Base-by-base conservation (phyloP, 2,888 invertebrate species). In the Orchesellides sinensis region DNA sequence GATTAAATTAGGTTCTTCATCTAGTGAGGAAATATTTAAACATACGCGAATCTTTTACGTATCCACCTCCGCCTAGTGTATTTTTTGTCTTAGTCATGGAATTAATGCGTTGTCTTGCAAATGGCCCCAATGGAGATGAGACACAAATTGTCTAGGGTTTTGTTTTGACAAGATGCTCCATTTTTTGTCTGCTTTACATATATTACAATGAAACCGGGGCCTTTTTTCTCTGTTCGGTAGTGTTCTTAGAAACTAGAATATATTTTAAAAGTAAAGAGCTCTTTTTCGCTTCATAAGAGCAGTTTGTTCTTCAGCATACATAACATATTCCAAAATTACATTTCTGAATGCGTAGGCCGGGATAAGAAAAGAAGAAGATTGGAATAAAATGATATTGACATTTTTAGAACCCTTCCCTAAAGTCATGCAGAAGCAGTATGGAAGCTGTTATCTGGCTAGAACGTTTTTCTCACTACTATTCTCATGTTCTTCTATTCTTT, bases 371-470 rank as follows among this genome's bases (percentile, higher is more conserved):
- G 56, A 74, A 23, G 21, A 40, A 19, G 65, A 66, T 54, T 54
- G 56, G 65, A 75, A 75, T 75, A 52, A 75, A 35, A 70, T 70
- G 77, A 77, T 45, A 77, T 68, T 65, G 77, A 68, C 66, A 68
- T 68, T 77, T 73, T 66, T 75, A 74, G 65, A 75, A 47, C 56
- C 47, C n/a, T n/a, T n/a, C n/a, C n/a, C n/a, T n/a, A n/a, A n/a
- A n/a, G n/a, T n/a, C n/a, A n/a, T n/a, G n/a, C n/a, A n/a, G n/a
- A n/a, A n/a, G n/a, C n/a, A n/a, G n/a, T n/a, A n/a, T n/a, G n/a
- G n/a, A n/a, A n/a, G n/a, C n/a, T n/a, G n/a, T n/a, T n/a, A n/a
- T n/a, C n/a, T n/a, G n/a, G n/a, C n/a, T n/a, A n/a, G n/a, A n/a
- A n/a, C n/a, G n/a, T n/a, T n/a, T n/a, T n/a, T n/a, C n/a, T n/a